Evolutionary conservation across 2,797 vertebrate species (phyloP), one percentile per base, ranked within the genome.

Genomic region (Paramormyrops hopkinsi): DNA sequence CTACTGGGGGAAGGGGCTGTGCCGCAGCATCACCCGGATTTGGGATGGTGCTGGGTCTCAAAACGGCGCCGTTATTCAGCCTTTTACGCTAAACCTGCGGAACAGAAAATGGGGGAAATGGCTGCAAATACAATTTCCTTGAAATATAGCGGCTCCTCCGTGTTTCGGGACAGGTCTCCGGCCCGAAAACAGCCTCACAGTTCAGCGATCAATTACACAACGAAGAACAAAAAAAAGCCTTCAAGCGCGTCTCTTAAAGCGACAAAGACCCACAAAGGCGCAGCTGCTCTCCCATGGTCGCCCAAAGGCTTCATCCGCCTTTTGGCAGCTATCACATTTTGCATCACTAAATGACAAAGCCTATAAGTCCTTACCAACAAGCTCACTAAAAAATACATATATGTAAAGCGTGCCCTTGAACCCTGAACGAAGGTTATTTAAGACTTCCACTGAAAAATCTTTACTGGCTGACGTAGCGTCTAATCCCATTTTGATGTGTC

Each of bases 241-340:
- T 2, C 85, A n/a, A 54, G 53, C 25, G 51, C 51, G 85, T 51
- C 37, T 86, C 85, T 86, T 86, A 86, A 86, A 86, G 85, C 29
- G 25, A 86, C 85, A 54, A 56, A 33, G 85, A 84, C 82, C 46
- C 85, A 54, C 29, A 56, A 54, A 54, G 85, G 50, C 50, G 50
- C 50, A 56, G 84, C 50, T 53, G 84, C 29, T 54, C 22, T 29
- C 14, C 44, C 41, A 12, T 17, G 17, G 37, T 19, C 33, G 37
- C 73, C 37, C 37, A 29, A 41, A 79, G 14, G 73, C 73, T 44
- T 29, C 44, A 22, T n/a, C 46, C 29, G 14, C 12, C 12, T 46
- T 50, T 50, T 84, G 82, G 41, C 46, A 84, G 82, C n/a, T 4
- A 50, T 9, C 19, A 25, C 82, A 50, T 29, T 82, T 41, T 46